Evolutionary conservation across 2,113 vertebrate genomes (phyloP).

Genomic region (Fregata magnificens): DNA sequence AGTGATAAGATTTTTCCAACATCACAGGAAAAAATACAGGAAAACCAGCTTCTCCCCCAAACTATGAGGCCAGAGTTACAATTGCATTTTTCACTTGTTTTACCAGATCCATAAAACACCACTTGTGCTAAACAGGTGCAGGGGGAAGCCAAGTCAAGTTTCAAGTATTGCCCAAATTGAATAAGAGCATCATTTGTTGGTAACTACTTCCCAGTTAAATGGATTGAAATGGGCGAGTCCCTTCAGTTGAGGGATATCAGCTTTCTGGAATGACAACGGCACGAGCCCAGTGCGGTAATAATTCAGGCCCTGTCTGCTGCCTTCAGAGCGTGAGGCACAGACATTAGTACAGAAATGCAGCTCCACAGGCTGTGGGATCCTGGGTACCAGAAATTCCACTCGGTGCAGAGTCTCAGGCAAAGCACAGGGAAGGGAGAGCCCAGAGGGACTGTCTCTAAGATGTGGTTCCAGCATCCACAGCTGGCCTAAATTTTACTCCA

Average conservation of each 20-base stretch:
- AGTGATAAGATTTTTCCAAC: neutral
- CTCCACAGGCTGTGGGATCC: neutral
- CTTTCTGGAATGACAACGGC: neutral
- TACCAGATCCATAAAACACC: neutral
- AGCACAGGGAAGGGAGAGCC: neutral
- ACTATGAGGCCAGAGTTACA: neutral
- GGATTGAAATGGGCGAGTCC: accelerated
- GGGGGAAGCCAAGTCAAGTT: neutral
- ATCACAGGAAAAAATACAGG: neutral
- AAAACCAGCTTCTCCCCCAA: neutral
- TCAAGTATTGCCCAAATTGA: neutral
- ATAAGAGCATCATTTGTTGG: neutral
- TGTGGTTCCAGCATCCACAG: constrained; percentile 1
- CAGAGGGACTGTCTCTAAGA: neutral
- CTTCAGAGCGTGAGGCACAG: neutral
- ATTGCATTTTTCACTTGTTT: neutral
- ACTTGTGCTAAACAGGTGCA: neutral
- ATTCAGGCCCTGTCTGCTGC: neutral
- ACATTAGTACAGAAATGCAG: neutral
- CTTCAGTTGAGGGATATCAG: neutral
- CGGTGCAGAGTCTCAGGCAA: neutral
- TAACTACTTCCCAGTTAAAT: neutral
- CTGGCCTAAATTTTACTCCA: constrained; percentile 13
- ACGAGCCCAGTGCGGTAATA: neutral
- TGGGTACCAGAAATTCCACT: neutral